phyloP scores from a whole-genome alignment of 2,113 vertebrate genomes.

The Syngnathus typhle region DNA sequence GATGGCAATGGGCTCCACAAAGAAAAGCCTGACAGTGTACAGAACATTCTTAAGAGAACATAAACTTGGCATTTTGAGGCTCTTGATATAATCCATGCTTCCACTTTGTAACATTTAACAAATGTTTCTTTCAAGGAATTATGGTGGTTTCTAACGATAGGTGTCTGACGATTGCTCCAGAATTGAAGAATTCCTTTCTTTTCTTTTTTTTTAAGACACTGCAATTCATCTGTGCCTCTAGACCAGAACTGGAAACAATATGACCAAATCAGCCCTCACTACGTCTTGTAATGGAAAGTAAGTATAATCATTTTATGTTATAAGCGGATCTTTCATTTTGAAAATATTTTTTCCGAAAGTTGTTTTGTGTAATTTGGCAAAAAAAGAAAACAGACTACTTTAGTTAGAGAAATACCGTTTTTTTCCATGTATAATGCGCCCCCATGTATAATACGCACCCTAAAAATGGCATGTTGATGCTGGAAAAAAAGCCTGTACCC shows the following conservation, averaged over 20 bases:
- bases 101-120: not conserved
- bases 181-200: not conserved
- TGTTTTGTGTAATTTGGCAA: no score
- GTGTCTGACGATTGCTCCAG: not conserved
- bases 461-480: no score
- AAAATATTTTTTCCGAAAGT: no score
- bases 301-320: no score
- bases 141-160: no score
- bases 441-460: no score
- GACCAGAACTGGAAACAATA: no score
- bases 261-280: not conserved
- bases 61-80: not conserved
- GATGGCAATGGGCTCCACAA: not conserved
- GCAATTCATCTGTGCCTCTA: not conserved
- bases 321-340: no score
- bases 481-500: no score
- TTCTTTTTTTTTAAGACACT: not conserved
- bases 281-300: not conserved
- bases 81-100: not conserved
- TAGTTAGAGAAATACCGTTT: no score
- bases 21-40: conserved; percentile 18
- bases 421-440: no score
- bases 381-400: no score
- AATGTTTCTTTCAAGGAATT: not conserved
- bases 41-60: conserved; percentile 6